Evolutionary conservation across 2,797 vertebrate genomes (phyloP).

Genomic region (Varecia variegata): DNA sequence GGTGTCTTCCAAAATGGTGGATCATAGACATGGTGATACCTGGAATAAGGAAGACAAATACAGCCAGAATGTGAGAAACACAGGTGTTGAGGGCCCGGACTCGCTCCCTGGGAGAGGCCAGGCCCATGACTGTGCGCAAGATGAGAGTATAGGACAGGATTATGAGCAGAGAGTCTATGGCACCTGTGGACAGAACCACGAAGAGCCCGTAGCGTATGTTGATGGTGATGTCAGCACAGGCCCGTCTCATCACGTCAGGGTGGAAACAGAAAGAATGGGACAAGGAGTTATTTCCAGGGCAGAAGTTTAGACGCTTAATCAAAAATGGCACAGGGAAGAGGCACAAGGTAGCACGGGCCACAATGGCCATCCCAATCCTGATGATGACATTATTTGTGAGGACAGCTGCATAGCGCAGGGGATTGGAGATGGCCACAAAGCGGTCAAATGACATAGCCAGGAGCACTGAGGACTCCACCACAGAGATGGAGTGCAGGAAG

Average conservation of each 20-base stretch:
- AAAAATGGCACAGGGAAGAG: conserved; percentile 51
- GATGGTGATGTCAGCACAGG: conserved; percentile 43
- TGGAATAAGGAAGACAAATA: conserved; percentile 67
- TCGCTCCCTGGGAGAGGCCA: conserved; percentile 25
- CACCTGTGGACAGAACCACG: conserved; percentile 31
- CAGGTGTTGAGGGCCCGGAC: conserved; percentile 42
- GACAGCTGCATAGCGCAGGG: conserved; percentile 17
- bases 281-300: conserved; percentile 12
- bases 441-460: conserved; percentile 68
- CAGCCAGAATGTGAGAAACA: conserved; percentile 55
- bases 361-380: conserved; percentile 13
- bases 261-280: conserved; percentile 72
- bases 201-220: conserved; percentile 41
- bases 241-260: conserved; percentile 77
- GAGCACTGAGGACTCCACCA: conserved; percentile 56
- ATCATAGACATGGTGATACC: conserved; percentile 55
- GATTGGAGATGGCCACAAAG: conserved; percentile 57
- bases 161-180: conserved; percentile 61
- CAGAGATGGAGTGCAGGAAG: conserved; percentile 61
- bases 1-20: conserved; percentile 54
- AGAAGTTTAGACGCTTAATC: conserved; percentile 52
- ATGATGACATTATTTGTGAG: conserved; percentile 52
- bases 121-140: conserved; percentile 3
- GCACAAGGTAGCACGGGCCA: not conserved
- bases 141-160: conserved; percentile 62